Percentiles rank a stretch among this genome's conserved stretches.
Conservation (phyloP, 23 tunicate genomes). For the Aplidium turbinatum region DNA sequence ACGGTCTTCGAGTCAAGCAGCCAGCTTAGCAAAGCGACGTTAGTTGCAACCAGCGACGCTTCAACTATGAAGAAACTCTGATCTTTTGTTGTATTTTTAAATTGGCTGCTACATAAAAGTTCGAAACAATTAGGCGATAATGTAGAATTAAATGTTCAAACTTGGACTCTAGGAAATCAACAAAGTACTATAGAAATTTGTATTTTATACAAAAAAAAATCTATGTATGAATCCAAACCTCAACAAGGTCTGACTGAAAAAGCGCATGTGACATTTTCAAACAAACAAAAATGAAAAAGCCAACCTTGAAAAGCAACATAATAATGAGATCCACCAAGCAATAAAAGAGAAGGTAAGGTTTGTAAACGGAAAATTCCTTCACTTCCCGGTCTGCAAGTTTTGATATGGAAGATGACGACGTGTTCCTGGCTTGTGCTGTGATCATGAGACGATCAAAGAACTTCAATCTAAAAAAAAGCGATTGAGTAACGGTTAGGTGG, state of each 20-base stretch:
- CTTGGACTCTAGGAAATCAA: no score
- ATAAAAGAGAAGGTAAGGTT: conserved; percentile 86
- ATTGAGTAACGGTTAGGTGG: no score
- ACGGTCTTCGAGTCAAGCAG: no score
- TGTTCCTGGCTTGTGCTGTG: conserved; percentile 57
- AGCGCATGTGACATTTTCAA: neutral
- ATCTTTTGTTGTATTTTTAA: no score
- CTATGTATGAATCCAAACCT: neutral
- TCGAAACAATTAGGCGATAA: no score
- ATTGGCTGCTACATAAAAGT: no score
- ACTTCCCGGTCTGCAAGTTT: conserved; percentile 45
- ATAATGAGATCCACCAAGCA: conserved; percentile 70
- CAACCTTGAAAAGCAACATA: conserved; percentile 57
- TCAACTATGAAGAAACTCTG: no score
- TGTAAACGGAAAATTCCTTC: conserved; percentile 57
- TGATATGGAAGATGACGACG: conserved; percentile 27
- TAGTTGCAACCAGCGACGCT: no score
- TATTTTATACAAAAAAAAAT: neutral
- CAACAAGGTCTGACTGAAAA: neutral
- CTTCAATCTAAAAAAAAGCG: conserved; percentile 14
- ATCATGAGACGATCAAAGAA: conserved; percentile 68
- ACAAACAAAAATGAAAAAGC: neutral
- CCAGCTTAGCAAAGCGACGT: no score
- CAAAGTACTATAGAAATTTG: neutral
- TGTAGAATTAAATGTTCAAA: no score